A percentile compares a stretch with the other conserved stretches of the same genome.
Evolutionary conservation across 2,113 vertebrate species (phyloP).

Genomic region (Pollimyrus isidori): DNA sequence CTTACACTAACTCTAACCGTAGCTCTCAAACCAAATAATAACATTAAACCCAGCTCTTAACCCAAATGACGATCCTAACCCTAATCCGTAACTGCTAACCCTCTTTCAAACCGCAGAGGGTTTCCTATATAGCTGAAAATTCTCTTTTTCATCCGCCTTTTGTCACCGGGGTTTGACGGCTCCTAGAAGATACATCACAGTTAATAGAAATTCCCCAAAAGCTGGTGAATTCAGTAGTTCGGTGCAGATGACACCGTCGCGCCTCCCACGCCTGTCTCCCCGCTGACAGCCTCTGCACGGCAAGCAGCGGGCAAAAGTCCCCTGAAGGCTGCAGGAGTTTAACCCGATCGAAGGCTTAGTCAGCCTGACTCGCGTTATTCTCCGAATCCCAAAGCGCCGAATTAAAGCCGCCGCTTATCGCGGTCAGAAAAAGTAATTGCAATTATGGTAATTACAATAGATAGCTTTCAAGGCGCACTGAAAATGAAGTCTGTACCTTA

Average conservation of each 20-base stretch:
- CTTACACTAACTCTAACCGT: background rate
- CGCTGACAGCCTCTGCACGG: background rate
- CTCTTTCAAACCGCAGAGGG: background rate
- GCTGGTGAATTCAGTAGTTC: background rate
- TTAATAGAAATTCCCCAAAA: background rate
- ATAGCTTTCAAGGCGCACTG: background rate
- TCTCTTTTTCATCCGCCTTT: background rate
- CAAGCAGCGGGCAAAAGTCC: background rate
- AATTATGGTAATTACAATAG: conserved; percentile 10
- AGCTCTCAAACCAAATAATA: background rate
- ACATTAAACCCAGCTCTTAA: background rate
- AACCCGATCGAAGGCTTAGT: background rate
- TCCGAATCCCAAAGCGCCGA: background rate
- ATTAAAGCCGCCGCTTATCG: background rate
- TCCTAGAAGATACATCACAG: background rate
- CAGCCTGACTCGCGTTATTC: background rate
- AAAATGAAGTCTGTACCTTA: conserved; percentile 6
- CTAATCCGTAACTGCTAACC: background rate
- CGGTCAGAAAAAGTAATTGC: conserved; percentile 11
- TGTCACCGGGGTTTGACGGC: background rate
- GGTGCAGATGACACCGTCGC: background rate
- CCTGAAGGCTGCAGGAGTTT: background rate
- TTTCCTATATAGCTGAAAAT: background rate
- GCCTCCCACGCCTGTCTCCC: background rate
- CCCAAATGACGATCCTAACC: background rate